A percentile compares a stretch with the other conserved stretches of the same genome.
Evolutionary conservation across 2,888 invertebrate species (phyloP).

Genomic region (Hemicrepidius hirtus): DNA sequence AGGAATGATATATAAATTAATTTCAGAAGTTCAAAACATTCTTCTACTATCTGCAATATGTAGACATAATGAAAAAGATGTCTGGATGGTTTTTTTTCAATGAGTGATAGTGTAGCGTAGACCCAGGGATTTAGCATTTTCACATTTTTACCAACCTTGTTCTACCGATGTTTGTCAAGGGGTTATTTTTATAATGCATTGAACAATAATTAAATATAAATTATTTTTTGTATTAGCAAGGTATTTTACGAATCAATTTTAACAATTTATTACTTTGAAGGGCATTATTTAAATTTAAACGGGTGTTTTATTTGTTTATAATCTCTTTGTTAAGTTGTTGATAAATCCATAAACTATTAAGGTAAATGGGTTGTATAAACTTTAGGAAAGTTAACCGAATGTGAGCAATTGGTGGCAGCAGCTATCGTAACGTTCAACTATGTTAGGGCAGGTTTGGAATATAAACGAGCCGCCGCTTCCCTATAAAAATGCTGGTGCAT

Average conservation of each 20-base stretch:
- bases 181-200: neutral
- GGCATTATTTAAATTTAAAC: no score
- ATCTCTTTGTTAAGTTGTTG: no score
- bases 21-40: constrained; percentile 58
- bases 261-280: no score
- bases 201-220: no score
- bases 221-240: no score
- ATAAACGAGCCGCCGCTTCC: constrained; percentile 65
- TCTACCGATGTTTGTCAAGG: neutral
- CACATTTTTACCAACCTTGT: constrained; percentile 31
- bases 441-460: constrained; percentile 54
- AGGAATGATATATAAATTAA: constrained; percentile 52
- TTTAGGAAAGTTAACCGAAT: no score
- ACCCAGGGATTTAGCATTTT: constrained; percentile 36
- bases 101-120: constrained; percentile 46
- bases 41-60: constrained; percentile 50
- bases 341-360: no score
- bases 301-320: no score
- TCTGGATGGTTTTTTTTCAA: constrained; percentile 51
- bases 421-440: constrained; percentile 59
- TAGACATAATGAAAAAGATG: constrained; percentile 54
- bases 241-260: no score
- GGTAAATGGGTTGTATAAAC: neutral
- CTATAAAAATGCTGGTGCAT: constrained; percentile 68
- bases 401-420: neutral